Evolutionary conservation across 1,140 invertebrate genomes (phyloP), one percentile per base, ranked within the genome.

Genomic region (Battus philenor): DNA sequence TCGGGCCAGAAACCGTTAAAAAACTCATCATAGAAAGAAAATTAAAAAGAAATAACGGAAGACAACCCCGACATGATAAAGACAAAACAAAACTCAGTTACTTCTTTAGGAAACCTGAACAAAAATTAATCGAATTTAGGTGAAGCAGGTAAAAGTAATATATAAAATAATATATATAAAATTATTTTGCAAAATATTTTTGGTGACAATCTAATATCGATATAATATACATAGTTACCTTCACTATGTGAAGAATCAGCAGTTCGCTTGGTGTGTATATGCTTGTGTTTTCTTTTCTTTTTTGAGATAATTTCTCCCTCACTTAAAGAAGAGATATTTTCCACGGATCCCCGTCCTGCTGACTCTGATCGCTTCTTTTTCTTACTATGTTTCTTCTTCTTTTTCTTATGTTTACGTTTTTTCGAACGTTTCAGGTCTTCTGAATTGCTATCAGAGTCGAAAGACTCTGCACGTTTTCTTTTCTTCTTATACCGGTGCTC

Each of bases 321-420:
- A 26, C 74, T 84, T 4, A 70, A 29, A 27, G 38, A 54, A 1
- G 79, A 81, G 47, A 60, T 65, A 45, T 49, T 70, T 48, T 50
- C 68, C 3, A 59, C 67, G 2, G 76, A 72, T 7, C 55, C 57
- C 36, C 67, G 60, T 7, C 64, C 68, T 10, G 48, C 58, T 6
- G 77, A 79, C 30, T 58, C 61, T 0, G 67, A 64, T 8, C 73
- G 73, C 12, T 73, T 63, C 45, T 86, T 84, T 64, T 78, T 85
- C 56, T 86, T 86, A 13, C 52, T 54, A 48, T 86, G 81, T 52
- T 86, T 86, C 63, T 79, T 82, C 62, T 86, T 86, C 53, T 86
- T 86, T 53, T 86, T 86, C 68, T 86, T 86, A 47, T 86, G 84
- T 45, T 86, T 86, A 11, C 78, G 73, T 65, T 86, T 86, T 43